Evolutionary conservation across 2,888 invertebrate species (phyloP), one percentile per base, ranked within the genome.

Genomic region (Catotricha subobsoleta): DNA sequence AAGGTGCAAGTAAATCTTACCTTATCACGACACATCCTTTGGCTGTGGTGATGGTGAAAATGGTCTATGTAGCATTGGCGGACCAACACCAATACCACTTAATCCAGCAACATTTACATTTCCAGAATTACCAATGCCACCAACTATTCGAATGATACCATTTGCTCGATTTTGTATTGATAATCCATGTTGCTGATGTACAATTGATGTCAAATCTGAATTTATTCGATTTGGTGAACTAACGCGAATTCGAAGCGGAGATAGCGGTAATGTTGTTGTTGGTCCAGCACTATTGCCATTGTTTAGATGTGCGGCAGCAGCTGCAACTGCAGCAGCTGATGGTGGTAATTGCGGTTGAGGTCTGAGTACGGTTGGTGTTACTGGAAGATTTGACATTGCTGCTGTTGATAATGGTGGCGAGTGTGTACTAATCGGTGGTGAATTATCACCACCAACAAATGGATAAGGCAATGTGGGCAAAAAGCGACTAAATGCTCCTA

Each of bases 221-320:
- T 63, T 63, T 44, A 63, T 55, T 43, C 60, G 60, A 47, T 59
- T 62, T 16, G 63, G 63, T 15, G 63, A 60, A 50, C 56, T 62
- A 42, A 63, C 55, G 40, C 63, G 57, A 43, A 63, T 57, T 52
- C 62, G 60, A 18, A 62, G 58, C 13, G 45, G 45, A 6, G 45
- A 45, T 21, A 42, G 12, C 35, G 41, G 43, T 31, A 37, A 5
- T 29, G 29, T 29, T 29, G 29, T 29, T 29, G 29, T 29, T 29
- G 29, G 6, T 29, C 9, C n/a, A 6, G 27, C 12, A 2, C 39
- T 23, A 35, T 28, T 23, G 37, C 18, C 18, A 35, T 41, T 41
- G 13, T 21, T 10, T 36, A 36, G 16, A 25, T 36, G 36, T 23
- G 23, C 16, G 36, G 5, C 29, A 13, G n/a, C 36, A 20, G 36